Evolutionary conservation across 2,797 vertebrate species (phyloP).

Genomic region (Sebastiscus albofasciatus): DNA sequence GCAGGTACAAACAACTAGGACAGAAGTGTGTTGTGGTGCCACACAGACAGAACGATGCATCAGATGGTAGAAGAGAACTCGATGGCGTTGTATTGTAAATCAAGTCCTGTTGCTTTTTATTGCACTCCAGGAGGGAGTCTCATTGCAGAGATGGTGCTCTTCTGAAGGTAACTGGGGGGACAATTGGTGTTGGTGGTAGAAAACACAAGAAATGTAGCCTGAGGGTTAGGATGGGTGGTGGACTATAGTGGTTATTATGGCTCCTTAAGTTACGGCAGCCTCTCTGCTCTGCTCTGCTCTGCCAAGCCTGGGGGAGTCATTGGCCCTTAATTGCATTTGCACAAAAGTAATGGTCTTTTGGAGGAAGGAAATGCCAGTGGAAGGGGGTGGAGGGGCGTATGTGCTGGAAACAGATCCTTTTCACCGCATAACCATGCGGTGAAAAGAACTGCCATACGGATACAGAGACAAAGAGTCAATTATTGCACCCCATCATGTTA

Average conservation of each 20-base stretch:
- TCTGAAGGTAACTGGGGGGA: slow-evolving; percentile 37
- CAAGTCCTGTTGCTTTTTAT: slow-evolving; percentile 28
- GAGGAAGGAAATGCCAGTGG: slow-evolving; percentile 45
- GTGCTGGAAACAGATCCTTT: slow-evolving; percentile 37
- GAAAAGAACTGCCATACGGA: slow-evolving; percentile 6
- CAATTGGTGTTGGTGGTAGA: slow-evolving; percentile 28
- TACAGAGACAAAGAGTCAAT: slow-evolving; percentile 11
- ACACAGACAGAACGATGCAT: background rate
- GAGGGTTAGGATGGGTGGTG: slow-evolving; percentile 29
- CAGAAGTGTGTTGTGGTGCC: background rate
- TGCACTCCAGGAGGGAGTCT: background rate
- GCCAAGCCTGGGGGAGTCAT: slow-evolving; percentile 73
- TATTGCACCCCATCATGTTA: slow-evolving; percentile 3
- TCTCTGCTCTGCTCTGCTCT: slow-evolving; percentile 37
- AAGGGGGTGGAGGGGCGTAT: slow-evolving; percentile 15
- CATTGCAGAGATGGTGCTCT: slow-evolving; percentile 1
- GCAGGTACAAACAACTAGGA: background rate
- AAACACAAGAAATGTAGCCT: slow-evolving; percentile 31
- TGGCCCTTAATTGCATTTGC: slow-evolving; percentile 79
- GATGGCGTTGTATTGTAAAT: slow-evolving; percentile 33
- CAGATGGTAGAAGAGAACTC: background rate
- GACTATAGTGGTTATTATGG: slow-evolving; percentile 54
- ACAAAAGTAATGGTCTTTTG: slow-evolving; percentile 73
- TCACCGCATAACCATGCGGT: slow-evolving; percentile 20
- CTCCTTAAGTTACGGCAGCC: slow-evolving; percentile 59